Conservation (phyloP, 2,888 invertebrate genomes). For the Quadroppia sp. region DNA sequence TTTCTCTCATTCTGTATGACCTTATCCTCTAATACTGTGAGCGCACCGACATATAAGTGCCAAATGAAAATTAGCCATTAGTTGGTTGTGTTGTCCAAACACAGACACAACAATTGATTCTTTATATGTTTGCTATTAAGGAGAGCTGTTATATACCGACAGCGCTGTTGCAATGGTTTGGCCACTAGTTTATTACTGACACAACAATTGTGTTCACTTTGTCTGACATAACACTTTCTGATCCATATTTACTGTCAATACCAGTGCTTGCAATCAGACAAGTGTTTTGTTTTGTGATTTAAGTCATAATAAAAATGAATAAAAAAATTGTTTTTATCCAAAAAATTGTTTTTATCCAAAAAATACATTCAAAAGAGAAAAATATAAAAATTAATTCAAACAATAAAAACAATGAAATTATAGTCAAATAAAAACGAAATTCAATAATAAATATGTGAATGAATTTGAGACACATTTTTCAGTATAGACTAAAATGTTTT, state of each 20-base stretch:
- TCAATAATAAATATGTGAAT: too few species aligned
- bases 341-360: too few species aligned
- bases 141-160: constrained; percentile 3
- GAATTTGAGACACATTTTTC: too few species aligned
- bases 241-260: background rate
- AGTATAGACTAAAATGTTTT: background rate
- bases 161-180: background rate
- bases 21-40: background rate
- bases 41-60: background rate
- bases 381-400: too few species aligned
- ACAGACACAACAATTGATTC: background rate
- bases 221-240: background rate
- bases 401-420: too few species aligned
- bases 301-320: background rate
- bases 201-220: constrained; percentile 1
- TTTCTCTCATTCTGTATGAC: background rate
- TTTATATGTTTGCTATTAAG: background rate
- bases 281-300: background rate
- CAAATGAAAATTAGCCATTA: constrained; percentile 33
- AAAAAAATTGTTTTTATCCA: background rate
- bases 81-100: background rate
- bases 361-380: too few species aligned
- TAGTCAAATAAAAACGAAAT: too few species aligned
- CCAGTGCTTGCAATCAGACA: background rate
- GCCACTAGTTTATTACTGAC: background rate